Conservation (phyloP, 2,797 vertebrate species). For the Limosa lapponica region DNA sequence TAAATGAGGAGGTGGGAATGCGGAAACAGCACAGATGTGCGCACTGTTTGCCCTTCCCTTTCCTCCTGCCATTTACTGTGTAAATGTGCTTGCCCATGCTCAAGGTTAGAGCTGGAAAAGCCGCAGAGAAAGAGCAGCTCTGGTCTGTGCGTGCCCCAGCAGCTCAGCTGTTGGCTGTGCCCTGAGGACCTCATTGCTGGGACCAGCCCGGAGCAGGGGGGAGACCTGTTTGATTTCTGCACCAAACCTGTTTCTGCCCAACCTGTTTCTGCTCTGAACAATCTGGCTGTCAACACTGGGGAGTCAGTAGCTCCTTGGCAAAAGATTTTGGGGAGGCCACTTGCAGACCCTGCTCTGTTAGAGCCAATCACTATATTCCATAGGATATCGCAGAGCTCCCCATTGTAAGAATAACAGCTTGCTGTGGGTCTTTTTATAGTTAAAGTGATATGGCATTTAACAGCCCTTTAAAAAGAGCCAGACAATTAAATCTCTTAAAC, state of each 20-base stretch:
- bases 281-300: neutral
- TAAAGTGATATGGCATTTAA: neutral
- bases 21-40: neutral
- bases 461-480: neutral
- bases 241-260: neutral
- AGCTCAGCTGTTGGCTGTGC: neutral
- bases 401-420: neutral
- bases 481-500: neutral
- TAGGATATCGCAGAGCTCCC: neutral
- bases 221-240: neutral
- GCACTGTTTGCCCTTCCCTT: neutral
- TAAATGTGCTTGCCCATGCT: neutral
- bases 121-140: neutral
- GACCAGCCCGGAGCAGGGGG: neutral
- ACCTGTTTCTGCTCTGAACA: neutral
- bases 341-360: neutral
- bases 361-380: neutral
- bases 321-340: neutral
- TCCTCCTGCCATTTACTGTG: neutral
- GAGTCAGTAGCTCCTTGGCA: neutral
- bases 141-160: neutral
- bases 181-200: neutral
- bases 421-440: neutral
- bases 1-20: neutral
- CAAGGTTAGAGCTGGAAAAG: neutral